Conservation (phyloP, 2,113 vertebrate species). For the Chloropsis hardwickii region DNA sequence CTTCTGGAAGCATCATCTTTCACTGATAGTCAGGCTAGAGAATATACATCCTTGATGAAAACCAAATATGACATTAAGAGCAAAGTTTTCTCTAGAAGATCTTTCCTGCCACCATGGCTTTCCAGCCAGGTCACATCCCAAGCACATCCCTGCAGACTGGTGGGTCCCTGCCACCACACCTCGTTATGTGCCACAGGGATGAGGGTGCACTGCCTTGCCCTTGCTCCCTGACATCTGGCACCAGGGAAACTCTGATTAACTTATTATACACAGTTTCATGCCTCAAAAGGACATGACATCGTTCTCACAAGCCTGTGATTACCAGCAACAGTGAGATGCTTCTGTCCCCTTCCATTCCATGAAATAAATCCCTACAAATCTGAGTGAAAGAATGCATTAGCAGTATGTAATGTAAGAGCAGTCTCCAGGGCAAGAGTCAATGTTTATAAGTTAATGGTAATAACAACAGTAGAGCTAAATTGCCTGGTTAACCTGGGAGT, state of each 20-base stretch:
- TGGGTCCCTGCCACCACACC: too few species aligned
- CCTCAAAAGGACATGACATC: neutral
- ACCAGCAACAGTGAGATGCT: neutral
- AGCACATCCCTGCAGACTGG: neutral
- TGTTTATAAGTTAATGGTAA: neutral
- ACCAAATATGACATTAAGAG: neutral
- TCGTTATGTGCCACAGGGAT: rapidly evolving
- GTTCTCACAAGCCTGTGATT: neutral
- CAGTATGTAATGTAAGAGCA: neutral
- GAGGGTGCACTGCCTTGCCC: neutral
- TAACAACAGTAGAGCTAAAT: neutral
- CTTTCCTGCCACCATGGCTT: neutral
- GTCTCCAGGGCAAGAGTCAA: neutral
- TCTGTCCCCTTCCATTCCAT: neutral
- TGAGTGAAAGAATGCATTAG: neutral
- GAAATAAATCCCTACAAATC: neutral
- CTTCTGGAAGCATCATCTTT: neutral
- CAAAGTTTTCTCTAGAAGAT: neutral
- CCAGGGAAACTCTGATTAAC: neutral
- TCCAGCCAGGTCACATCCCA: neutral
- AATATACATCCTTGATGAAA: neutral
- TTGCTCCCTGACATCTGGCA: neutral
- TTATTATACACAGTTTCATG: neutral
- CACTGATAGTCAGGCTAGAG: neutral
- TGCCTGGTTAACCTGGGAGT: neutral